Evolutionary conservation across 1,140 invertebrate species (phyloP), one percentile per base, ranked within the genome.

Genomic region (Metopolophium dirhodum): DNA sequence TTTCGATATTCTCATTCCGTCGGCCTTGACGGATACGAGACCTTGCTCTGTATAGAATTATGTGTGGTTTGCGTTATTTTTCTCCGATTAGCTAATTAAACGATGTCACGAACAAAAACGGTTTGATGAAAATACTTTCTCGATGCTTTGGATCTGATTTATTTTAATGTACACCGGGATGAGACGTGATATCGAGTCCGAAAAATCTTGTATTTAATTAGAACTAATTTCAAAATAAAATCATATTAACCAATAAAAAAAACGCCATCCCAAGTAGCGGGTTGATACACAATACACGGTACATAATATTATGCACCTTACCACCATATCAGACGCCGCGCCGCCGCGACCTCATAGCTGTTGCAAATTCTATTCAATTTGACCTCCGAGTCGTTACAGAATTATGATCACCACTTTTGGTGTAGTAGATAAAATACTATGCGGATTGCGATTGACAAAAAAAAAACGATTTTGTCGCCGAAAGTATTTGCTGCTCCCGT

Each of bases 11-110:
- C 26, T 85, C 82, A 18, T 85, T 37, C 35, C n/a, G 11, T 51
- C 47, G 82, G 41, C 91, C 91, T 93, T 86, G 91, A 35, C 51
- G n/a, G 7, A 83, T 68, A 86, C 37, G 82, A 90, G 49, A 93
- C 91, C 91, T 85, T 85, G 82, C 91, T 93, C 91, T 83, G 45
- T 83, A 92, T 92, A 82, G 49, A 93, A 85, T 82, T 57, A 35
- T 83, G 49, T 41, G 8, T 23, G 11, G n/a, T 30, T 35, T 41
- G 54, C 41, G 2, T 47, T 68, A 68, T 45, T 83, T 49, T 92
- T 92, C 9, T 26, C 47, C 45, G 68, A 91, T 91, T 91, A 61
- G 88, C 11, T 57, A 57, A 89, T 89, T 89, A 41, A 89, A 54
- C 35, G 51, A 89, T 57, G 23, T 89, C 49, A 57, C 51, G 88